These are phyloP conservation scores for Bimastos eiseni DNA, from an alignment of 2,888 invertebrate genomes.

Conservation along the genomic window DNA sequence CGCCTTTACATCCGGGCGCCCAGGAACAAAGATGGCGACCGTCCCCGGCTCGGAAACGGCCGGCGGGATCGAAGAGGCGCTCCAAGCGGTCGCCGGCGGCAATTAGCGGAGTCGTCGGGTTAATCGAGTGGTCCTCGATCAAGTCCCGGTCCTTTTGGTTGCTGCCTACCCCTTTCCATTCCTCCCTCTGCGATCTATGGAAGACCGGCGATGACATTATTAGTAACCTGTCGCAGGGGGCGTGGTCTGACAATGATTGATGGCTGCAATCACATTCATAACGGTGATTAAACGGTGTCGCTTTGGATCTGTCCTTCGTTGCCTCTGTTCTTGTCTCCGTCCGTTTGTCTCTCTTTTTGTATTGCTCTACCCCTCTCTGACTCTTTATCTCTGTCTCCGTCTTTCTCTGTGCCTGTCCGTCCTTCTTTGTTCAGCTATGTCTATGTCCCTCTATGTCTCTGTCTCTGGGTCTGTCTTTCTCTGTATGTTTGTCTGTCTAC, in stretches of 20 bases:
- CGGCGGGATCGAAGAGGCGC: slow-evolving; percentile 1
- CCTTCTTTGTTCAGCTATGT: no score
- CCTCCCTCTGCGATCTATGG: background rate
- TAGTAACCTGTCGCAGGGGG: slow-evolving; percentile 2
- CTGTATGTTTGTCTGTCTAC: background rate
- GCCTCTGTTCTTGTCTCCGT: background rate
- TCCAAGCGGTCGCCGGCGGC: slow-evolving; percentile 2
- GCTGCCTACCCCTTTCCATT: background rate
- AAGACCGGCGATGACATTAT: background rate
- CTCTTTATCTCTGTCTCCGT: background rate
- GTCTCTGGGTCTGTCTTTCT: no score
- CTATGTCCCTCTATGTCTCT: background rate
- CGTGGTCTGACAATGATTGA: background rate
- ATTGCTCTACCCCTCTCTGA: background rate
- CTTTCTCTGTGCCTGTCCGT: background rate
- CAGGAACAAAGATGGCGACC: background rate
- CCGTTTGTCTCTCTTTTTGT: background rate
- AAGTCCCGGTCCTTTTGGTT: slow-evolving; percentile 1
- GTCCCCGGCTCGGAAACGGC: background rate
- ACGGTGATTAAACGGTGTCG: background rate
- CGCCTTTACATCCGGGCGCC: background rate
- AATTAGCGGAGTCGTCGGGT: slow-evolving; percentile 22
- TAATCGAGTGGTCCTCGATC: slow-evolving; percentile 25
- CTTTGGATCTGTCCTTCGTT: no score
- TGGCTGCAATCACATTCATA: slow-evolving; percentile 13